Evolutionary conservation across 2,113 vertebrate genomes (phyloP).

Genomic region (Pygathrix nemaeus): DNA sequence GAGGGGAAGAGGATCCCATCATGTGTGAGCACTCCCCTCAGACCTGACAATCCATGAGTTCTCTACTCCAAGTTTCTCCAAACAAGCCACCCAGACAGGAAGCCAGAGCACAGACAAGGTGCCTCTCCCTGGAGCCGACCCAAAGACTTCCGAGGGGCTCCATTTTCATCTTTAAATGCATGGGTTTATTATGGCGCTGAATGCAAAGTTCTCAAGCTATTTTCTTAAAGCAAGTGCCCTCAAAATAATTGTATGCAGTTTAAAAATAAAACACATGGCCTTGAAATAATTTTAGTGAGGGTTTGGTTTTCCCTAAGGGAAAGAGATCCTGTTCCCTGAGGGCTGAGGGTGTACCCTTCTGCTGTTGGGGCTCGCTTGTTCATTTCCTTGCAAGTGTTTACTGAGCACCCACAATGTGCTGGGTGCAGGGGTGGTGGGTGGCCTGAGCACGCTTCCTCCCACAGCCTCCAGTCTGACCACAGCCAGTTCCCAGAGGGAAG

Average conservation of each 20-base stretch:
- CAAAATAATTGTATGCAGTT: background rate
- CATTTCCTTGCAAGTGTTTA: rapidly evolving
- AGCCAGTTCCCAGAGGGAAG: background rate
- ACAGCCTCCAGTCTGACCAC: background rate
- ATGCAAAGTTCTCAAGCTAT: background rate
- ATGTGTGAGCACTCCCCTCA: background rate
- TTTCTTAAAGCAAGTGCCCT: background rate
- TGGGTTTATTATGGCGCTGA: background rate
- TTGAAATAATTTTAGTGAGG: background rate
- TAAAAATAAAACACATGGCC: background rate
- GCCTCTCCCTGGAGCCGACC: too few relatives aligned
- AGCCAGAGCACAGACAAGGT: background rate
- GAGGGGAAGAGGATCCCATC: background rate
- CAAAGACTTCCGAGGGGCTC: background rate
- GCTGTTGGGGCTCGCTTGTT: background rate
- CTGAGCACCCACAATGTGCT: background rate
- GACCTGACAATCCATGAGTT: background rate
- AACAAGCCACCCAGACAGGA: background rate
- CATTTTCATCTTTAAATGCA: background rate
- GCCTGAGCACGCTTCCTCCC: background rate
- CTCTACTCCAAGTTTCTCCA: background rate
- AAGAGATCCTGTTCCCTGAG: background rate
- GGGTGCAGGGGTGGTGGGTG: background rate
- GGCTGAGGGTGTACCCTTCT: too few relatives aligned
- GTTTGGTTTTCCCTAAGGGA: background rate